These are phyloP conservation scores for Bruchidius siliquastri DNA, from an alignment of 2,888 invertebrate genomes.

Conservation along the genomic window DNA sequence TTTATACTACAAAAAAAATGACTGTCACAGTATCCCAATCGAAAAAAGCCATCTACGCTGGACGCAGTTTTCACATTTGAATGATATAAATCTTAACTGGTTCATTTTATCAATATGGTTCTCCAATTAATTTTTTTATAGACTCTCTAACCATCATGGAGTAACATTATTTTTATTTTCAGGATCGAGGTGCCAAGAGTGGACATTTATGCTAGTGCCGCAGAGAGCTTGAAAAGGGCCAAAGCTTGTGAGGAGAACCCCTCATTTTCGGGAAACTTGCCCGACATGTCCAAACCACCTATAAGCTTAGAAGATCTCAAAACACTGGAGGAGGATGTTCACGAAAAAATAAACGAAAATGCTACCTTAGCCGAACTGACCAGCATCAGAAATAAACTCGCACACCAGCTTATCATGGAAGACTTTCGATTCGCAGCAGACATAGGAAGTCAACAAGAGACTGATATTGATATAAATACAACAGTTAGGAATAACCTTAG, in stretches of 20 bases:
- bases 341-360: constrained; percentile 35
- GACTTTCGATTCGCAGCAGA: constrained; percentile 14
- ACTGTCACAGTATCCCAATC: too few relatives aligned
- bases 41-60: too few relatives aligned
- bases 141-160: too few relatives aligned
- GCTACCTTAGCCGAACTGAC: constrained; percentile 52
- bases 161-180: neutral
- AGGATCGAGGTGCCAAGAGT: constrained; percentile 23
- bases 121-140: too few relatives aligned
- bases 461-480: constrained; percentile 16
- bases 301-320: constrained; percentile 41
- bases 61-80: too few relatives aligned
- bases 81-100: too few relatives aligned
- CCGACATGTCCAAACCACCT: constrained; percentile 41
- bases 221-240: constrained; percentile 29
- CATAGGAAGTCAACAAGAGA: neutral
- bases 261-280: constrained; percentile 14
- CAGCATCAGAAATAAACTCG: constrained; percentile 49
- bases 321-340: constrained; percentile 32
- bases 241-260: constrained; percentile 2
- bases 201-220: constrained; percentile 36
- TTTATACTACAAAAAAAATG: too few relatives aligned
- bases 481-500: constrained; percentile 25
- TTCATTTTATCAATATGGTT: too few relatives aligned
- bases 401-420: constrained; percentile 45